A percentile compares a stretch with the other conserved stretches of the same genome.
These are phyloP conservation scores for Sebastes trivittatus DNA, from an alignment of 2,797 vertebrate genomes.

Conservation along the genomic window DNA sequence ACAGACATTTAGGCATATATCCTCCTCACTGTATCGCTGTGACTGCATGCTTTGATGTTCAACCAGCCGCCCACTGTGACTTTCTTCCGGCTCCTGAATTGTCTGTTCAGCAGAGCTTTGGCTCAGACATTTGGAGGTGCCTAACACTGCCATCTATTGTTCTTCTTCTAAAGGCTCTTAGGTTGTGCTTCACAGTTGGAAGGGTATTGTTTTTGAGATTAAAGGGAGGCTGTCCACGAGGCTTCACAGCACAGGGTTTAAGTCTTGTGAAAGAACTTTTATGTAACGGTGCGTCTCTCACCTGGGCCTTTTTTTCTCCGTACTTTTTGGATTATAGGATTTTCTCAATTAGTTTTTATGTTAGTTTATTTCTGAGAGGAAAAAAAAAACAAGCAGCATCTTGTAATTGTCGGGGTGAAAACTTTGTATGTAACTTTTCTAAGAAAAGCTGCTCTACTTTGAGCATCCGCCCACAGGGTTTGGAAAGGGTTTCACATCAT, in stretches of 20 bases:
- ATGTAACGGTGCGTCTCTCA: constrained; percentile 11
- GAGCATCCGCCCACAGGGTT: neutral
- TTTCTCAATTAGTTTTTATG: neutral
- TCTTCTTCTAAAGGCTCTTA: constrained; percentile 50
- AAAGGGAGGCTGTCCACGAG: constrained; percentile 38
- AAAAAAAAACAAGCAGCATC: neutral
- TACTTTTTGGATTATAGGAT: neutral
- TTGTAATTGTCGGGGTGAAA: neutral
- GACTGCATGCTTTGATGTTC: constrained; percentile 72
- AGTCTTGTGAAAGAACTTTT: constrained; percentile 23
- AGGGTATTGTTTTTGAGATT: constrained; percentile 60
- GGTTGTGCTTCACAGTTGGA: constrained; percentile 44
- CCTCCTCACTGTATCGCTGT: constrained; percentile 68
- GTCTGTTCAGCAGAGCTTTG: constrained; percentile 65
- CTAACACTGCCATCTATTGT: constrained; percentile 78
- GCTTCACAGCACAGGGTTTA: constrained; percentile 12
- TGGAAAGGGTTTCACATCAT: neutral
- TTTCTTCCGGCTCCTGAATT: constrained; percentile 60
- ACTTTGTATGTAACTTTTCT: neutral
- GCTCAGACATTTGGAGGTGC: constrained; percentile 59
- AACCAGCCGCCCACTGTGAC: constrained; percentile 77
- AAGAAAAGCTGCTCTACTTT: neutral
- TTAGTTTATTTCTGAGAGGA: neutral
- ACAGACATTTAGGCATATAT: constrained; percentile 69
- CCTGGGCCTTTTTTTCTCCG: neutral